Evolutionary conservation across 2,888 invertebrate species (phyloP), one percentile per base, ranked within the genome.

Genomic region (Rhaphigaster nebulosa): DNA sequence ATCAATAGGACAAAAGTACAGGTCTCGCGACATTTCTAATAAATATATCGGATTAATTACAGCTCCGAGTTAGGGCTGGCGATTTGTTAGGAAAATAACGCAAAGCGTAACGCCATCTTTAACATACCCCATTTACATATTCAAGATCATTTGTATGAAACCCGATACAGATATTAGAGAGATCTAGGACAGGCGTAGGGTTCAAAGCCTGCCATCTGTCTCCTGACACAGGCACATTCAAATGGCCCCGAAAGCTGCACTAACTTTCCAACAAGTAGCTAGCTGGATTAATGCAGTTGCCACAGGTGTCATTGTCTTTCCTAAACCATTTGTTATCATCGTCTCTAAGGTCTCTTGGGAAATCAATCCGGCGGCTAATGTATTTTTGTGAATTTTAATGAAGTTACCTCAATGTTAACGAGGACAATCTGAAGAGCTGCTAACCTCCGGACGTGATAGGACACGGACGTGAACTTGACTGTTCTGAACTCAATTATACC

Each of bases 311-410:
- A 76, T 76, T 76, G 70, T 76, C 70, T 38, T 76, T 23, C 8
- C 70, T 38, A 76, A 76, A 76, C 70, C 70, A 76, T 76, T 76
- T 76, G 38, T 76, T 76, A 76, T 76, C 1, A 38, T 76, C 70
- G 38, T 1, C 70, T 20, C 70, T 34, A 38, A 38, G 70, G 38
- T 38, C 70, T 76, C 34, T 76, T 76, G 34, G 38, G 70, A 76
- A 76, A 76, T 76, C 70, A 38, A 76, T 76, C 70, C 70, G 34
- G 38, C 8, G 8, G 23, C 70, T 76, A 76, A 76, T 76, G 70
- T 38, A 38, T 76, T 76, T 65, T 65, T 23, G 70, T 76, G 70
- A 76, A 76, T 76, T 20, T 76, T 76, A 76, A 76, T 76, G 70
- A 76, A 38, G 34, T 23, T 38, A 38, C 8, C 70, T 29, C 1